Percentiles rank a stretch among this genome's conserved stretches.
These are phyloP conservation scores for Pemphredon lugubris DNA, from an alignment of 2,888 invertebrate species.

Conservation along the genomic window DNA sequence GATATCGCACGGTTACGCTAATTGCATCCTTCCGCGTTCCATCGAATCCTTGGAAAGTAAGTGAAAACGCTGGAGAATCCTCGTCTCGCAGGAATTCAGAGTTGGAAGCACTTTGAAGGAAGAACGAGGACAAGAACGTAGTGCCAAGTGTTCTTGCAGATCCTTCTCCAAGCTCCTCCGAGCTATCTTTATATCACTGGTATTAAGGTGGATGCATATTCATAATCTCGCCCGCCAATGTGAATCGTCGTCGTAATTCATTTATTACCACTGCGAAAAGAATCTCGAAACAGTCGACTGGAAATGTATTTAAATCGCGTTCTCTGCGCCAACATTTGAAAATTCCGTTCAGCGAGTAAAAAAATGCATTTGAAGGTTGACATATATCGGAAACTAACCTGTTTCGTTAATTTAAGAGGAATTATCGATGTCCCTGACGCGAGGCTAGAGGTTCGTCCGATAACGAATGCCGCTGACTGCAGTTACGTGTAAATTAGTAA, in stretches of 20 bases:
- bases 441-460: too few species aligned
- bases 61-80: constrained; percentile 21
- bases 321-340: too few species aligned
- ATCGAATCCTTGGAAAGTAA: constrained; percentile 8
- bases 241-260: neutral
- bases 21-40: constrained; percentile 1
- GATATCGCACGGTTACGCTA: neutral
- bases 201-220: constrained; percentile 59
- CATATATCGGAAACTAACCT: too few species aligned
- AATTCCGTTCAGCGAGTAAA: too few species aligned
- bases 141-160: constrained; percentile 37
- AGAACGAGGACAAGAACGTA: constrained; percentile 20
- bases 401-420: too few species aligned
- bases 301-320: too few species aligned
- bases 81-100: constrained; percentile 30
- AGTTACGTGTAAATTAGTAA: too few species aligned
- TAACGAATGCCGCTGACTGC: too few species aligned
- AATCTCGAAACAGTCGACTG: too few species aligned
- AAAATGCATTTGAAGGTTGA: too few species aligned
- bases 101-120: constrained; percentile 11
- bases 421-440: too few species aligned
- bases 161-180: constrained; percentile 11
- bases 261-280: too few species aligned
- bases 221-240: constrained; percentile 38
- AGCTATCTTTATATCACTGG: constrained; percentile 27